Percentiles rank a stretch among this genome's conserved stretches.
These are phyloP conservation scores for Hypomesus transpacificus DNA, from an alignment of 2,113 vertebrate genomes.

Conservation along the genomic window DNA sequence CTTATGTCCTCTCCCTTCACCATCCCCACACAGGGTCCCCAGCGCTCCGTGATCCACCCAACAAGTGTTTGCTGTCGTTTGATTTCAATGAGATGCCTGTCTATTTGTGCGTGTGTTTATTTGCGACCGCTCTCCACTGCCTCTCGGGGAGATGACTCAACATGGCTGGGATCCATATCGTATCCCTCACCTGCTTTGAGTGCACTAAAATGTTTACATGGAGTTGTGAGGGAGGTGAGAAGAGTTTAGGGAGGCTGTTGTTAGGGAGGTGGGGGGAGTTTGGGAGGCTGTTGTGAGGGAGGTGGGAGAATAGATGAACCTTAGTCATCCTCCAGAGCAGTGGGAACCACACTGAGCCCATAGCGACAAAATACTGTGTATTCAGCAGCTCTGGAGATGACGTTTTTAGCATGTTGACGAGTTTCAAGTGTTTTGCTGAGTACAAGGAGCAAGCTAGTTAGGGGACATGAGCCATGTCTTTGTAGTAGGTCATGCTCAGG, in stretches of 20 bases:
- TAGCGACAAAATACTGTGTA: conserved; percentile 22
- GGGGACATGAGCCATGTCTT: not conserved
- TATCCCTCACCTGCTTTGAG: too few species aligned
- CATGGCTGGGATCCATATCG: too few species aligned
- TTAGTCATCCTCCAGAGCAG: too few species aligned
- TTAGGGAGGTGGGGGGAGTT: too few species aligned
- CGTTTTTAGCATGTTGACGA: conserved; percentile 20
- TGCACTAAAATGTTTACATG: conserved; percentile 29
- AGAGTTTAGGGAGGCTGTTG: not conserved
- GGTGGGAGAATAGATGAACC: too few species aligned
- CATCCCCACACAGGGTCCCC: too few species aligned
- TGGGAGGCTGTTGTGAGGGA: not conserved
- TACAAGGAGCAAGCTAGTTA: too few species aligned
- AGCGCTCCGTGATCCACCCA: too few species aligned
- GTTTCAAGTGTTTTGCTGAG: conserved; percentile 3
- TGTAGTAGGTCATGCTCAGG: not conserved
- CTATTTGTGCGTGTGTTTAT: conserved; percentile 70
- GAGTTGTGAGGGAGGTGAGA: not conserved
- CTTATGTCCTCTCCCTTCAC: too few species aligned
- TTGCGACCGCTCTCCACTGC: conserved; percentile 73
- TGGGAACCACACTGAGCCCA: conserved; percentile 12
- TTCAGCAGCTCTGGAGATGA: conserved; percentile 16
- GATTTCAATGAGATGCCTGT: too few species aligned
- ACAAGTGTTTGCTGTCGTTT: too few species aligned
- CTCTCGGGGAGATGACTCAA: conserved; percentile 59